These are phyloP conservation scores for Xenus cinereus DNA, from an alignment of 2,113 vertebrate species.

Conservation along the genomic window DNA sequence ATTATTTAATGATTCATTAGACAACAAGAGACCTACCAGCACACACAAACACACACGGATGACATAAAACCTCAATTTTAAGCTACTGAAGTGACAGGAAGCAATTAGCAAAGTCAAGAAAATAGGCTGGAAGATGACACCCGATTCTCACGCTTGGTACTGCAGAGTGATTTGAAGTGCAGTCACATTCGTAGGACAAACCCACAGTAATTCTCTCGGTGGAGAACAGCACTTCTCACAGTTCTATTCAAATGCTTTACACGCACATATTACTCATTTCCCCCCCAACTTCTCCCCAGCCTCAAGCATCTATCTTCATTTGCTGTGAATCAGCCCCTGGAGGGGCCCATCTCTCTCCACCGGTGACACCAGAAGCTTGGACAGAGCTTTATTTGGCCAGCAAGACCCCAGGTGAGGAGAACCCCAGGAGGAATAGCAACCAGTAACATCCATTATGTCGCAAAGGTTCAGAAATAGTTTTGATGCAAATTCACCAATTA, in stretches of 20 bases:
- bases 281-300: not conserved
- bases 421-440: not conserved
- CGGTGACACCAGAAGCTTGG: not conserved
- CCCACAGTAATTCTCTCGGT: not conserved
- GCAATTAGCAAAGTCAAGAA: not conserved
- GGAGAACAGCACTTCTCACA: not conserved
- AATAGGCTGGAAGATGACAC: not conserved
- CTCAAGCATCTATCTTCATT: not conserved
- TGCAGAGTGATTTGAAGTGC: not conserved
- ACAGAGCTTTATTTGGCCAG: not conserved
- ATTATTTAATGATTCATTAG: constrained; percentile 37
- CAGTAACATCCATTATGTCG: not conserved
- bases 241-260: not conserved
- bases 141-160: not conserved
- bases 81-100: not conserved
- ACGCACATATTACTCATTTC: not conserved
- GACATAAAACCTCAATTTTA: not conserved
- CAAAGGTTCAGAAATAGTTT: not conserved
- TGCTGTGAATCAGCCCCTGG: not conserved
- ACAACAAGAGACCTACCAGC: not conserved
- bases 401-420: not conserved
- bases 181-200: not conserved
- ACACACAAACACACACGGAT: not conserved
- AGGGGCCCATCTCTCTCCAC: not conserved
- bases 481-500: constrained; percentile 46